phyloP scores from a whole-genome alignment of 2,797 vertebrate species.

The Lepus oiostolus region DNA sequence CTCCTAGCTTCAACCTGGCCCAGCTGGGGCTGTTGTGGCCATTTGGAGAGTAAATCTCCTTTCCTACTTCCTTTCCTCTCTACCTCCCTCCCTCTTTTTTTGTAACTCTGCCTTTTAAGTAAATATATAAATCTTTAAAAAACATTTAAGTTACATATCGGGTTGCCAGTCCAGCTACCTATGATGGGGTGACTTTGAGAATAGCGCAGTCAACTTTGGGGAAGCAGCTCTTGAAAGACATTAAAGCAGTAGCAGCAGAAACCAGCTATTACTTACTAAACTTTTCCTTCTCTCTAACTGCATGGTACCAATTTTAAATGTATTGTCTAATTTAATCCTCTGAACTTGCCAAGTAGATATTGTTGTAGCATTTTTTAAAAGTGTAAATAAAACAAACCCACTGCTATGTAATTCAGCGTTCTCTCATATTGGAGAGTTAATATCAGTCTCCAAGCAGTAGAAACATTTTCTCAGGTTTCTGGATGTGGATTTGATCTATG shows the following conservation, averaged over 20 bases:
- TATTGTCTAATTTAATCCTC: neutral
- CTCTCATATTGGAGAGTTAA: neutral
- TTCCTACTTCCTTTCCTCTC: too few relatives aligned
- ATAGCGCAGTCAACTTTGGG: neutral
- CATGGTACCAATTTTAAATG: neutral
- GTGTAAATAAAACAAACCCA: neutral
- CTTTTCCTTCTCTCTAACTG: neutral
- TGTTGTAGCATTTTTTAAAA: neutral
- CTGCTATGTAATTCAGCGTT: neutral
- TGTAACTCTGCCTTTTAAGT: too few relatives aligned
- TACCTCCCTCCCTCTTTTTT: too few relatives aligned
- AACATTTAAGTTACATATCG: neutral
- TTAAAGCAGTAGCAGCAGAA: neutral
- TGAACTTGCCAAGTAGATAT: neutral
- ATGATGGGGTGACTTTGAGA: neutral
- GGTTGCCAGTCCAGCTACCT: neutral
- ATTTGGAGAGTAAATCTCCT: too few relatives aligned
- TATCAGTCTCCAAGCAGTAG: neutral
- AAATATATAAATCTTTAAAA: too few relatives aligned
- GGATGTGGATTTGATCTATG: neutral
- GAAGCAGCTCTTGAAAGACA: neutral
- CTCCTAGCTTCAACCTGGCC: too few relatives aligned
- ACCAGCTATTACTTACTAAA: neutral
- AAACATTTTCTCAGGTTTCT: neutral
- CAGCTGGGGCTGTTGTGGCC: too few relatives aligned